Conservation (phyloP, 1,140 invertebrate species). For the Stegodyphus dumicola region DNA sequence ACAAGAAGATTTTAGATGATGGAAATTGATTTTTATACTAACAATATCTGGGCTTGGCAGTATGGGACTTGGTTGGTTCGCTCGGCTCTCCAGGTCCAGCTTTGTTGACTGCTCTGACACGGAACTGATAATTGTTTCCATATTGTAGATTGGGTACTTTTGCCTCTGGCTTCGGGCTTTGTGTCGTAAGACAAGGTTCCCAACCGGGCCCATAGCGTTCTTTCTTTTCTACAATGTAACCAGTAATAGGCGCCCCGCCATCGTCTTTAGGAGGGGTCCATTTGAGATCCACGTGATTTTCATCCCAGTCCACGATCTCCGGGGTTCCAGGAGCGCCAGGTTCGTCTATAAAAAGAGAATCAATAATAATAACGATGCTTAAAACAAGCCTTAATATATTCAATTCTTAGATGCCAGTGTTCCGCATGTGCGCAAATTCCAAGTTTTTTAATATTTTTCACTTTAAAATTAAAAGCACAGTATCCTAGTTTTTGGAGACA, state of each 20-base stretch:
- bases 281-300: constrained; percentile 90
- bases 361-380: no score
- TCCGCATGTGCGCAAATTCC: no score
- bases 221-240: constrained; percentile 97
- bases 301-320: constrained; percentile 92
- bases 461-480: no score
- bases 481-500: no score
- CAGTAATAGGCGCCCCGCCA: constrained; percentile 93
- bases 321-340: constrained; percentile 90
- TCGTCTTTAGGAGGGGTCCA: constrained; percentile 91
- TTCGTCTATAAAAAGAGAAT: constrained; percentile 73
- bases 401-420: no score
- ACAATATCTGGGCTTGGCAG: constrained; percentile 90
- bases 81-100: constrained; percentile 91
- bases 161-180: constrained; percentile 83
- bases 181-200: constrained; percentile 79
- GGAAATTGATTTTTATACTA: constrained; percentile 68
- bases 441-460: no score
- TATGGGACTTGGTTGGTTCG: constrained; percentile 86
- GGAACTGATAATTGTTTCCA: constrained; percentile 93
- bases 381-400: no score
- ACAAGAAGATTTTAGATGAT: no score
- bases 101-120: constrained; percentile 92
- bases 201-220: constrained; percentile 89
- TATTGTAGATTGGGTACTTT: constrained; percentile 85